Base-by-base conservation (phyloP, 2,888 invertebrate genomes). In the Leptodirus hochenwartii region DNA sequence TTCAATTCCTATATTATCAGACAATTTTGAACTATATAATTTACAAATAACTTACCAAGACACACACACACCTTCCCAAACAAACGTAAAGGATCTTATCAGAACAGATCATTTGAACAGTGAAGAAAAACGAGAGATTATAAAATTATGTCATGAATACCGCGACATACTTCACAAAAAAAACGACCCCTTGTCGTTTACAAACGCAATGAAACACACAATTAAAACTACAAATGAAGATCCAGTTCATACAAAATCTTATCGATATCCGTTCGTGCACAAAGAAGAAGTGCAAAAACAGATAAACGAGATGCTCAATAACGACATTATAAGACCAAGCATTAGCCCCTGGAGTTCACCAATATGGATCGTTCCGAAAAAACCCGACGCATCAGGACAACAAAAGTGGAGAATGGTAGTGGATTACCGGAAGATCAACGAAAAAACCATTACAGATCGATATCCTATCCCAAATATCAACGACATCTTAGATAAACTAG, bases 401-500 rank as follows among this genome's bases (percentile, higher is more conserved):
- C 34, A 30, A 11, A 32, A 43, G 35, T 42, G 39, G 41, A 28
- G 41, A 29, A 23, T 42, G 4, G 43, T 43, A 5, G 30, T 41
- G 15, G 42, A 43, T 23, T 42, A 35, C 17, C 20, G 37, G 5
- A 43, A 41, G 29, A 13, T 44, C 1, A 49, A 49, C 31, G 43
- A 43, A 27, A 39, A 41, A 31, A 47, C 44, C 1, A 35, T 46
- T 5, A 39, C 39, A 11, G 47, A 50, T 30, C 41, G 36, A 35
- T 49, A 46, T 16, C 46, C 43, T 2, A 32, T 49, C 14, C 46
- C 41, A 35, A 43, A 46, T 24, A 45, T 51, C 9, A 35, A 38
- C 2, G 46, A 49, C n/a, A 38, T 49, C 4, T 31, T 50, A 15
- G 46, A 49, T 24, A 42, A 46, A 32, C 27, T 48, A 16, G 47